Base-by-base conservation (phyloP, 2,797 vertebrate genomes). In the Tadarida brasiliensis region DNA sequence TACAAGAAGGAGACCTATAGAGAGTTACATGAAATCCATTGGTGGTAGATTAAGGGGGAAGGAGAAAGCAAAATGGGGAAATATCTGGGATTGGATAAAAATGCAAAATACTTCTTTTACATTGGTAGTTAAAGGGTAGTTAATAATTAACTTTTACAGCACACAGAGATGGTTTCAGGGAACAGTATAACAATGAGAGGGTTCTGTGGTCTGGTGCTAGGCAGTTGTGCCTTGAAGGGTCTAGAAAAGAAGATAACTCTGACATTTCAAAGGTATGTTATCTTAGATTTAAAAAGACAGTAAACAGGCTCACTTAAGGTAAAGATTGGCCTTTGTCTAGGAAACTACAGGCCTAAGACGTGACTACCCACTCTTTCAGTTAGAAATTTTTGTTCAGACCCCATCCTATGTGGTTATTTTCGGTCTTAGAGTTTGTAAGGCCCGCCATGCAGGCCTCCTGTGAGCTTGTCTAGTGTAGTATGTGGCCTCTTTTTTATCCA, bases 241-340 rank as follows among this genome's bases (percentile, higher is more conserved):
- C 30, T 84, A 67, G 47, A 84, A 84, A 49, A 84, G 78, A 81
- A 81, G 61, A 84, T 84, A 67, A 68, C 63, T 67, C 14, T 84
- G 82, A 68, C 47, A 67, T 84, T 68, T 84, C n/a, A 67, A 67
- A 67, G 63, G n/a, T 35, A 67, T 84, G 49, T 84, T 68, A 47
- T 82, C 57, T 82, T 63, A 84, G 12, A 35, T 84, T 14, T 47
- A 84, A 26, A 67, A 51, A 67, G 63, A 44, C 39, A 51, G 26
- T 54, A 65, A 39, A 56, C 44, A 56, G n/a, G 22, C 30, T 30
- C 56, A 61, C 78, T 81, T 61, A 61, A 61, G 10, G 35, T 81
- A 61, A 65, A 22, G 30, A n/a, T 51, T 67, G 81, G n/a, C 26
- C 61, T 84, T 84, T 84, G 44, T 84, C 44, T 51, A 51, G 30